A percentile compares a stretch with the other conserved stretches of the same genome.
These are phyloP conservation scores for Adrianichthys oophorus DNA, from an alignment of 2,797 vertebrate genomes.

Conservation along the genomic window DNA sequence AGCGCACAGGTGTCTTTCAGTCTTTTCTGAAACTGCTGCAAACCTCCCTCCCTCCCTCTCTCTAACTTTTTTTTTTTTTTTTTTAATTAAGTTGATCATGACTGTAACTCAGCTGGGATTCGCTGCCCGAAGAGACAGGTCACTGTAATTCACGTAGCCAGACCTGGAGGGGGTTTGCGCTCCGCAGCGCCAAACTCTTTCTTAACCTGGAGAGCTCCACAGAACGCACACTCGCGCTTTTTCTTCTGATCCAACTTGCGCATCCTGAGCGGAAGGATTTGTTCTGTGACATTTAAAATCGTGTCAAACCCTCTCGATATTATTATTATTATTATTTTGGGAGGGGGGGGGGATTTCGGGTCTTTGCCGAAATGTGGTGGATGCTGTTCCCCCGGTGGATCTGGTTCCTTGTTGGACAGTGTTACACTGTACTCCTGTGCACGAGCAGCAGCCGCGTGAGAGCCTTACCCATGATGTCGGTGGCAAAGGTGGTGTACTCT, in stretches of 20 bases:
- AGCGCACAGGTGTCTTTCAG: constrained; percentile 86
- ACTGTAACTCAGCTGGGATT: constrained; percentile 70
- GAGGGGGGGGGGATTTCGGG: not conserved
- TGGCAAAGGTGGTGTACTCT: constrained; percentile 86
- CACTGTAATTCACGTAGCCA: constrained; percentile 67
- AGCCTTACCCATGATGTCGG: constrained; percentile 80
- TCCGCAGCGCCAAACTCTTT: constrained; percentile 69
- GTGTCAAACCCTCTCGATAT: too few species aligned
- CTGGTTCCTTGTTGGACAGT: constrained; percentile 82
- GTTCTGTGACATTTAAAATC: too few species aligned
- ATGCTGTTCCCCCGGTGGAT: constrained; percentile 85
- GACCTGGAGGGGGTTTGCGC: constrained; percentile 75
- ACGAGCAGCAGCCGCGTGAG: constrained; percentile 63
- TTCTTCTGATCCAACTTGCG: not conserved
- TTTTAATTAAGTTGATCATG: constrained; percentile 67
- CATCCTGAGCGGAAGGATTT: too few species aligned
- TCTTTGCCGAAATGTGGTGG: constrained; percentile 81
- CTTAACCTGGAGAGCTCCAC: constrained; percentile 52
- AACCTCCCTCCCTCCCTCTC: constrained; percentile 49
- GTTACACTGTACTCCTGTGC: constrained; percentile 71
- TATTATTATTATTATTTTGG: too few species aligned
- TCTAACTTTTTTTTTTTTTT: constrained; percentile 58
- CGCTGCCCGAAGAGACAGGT: constrained; percentile 56
- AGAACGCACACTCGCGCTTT: constrained; percentile 20
- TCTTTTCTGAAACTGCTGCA: constrained; percentile 53